Evolutionary conservation across 2,888 invertebrate genomes (phyloP), one percentile per base, ranked within the genome.

Genomic region (Drosophila emarginata): DNA sequence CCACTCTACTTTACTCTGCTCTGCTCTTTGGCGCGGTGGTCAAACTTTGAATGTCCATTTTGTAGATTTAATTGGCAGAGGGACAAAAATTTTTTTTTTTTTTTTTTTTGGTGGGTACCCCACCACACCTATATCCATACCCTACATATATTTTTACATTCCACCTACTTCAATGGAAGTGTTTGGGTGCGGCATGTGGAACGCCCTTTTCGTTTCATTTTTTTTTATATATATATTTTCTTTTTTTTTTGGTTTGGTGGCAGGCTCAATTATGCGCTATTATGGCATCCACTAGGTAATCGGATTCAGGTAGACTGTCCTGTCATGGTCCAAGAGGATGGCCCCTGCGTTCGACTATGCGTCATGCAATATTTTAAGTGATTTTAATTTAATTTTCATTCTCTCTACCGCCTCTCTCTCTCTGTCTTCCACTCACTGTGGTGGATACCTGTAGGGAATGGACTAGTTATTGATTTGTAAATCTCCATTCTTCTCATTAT

Each of bases 241-340:
- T 57, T 45, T 59, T 58, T 50, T 52, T 59, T 58, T 40, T 52
- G 65, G 71, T 28, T 65, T 39, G 60, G 64, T 65, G 65, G 79
- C 64, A 66, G 57, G 66, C 70, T 86, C 83, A 84, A 84, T 84
- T 84, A 86, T 83, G 83, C 74, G 80, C 71, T 79, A 80, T 86
- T 80, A 80, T 72, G 72, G 74, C 70, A 65, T 61, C 73, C 58
- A 56, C 64, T 40, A 51, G n/a, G 69, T 54, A 54, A 54, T 54
- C 54, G 54, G 54, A 36, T 21, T 36, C 54, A 36, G 54, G 18
- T 32, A 57, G 36, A 23, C 23, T 14, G 57, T 6, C 18, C 26
- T 26, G 26, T 26, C 26, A 39, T 23, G 39, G 40, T 9, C 7
- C 32, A 26, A 61, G 53, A 15, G n/a, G 52, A 45, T 45, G 45